Evolutionary conservation across 2,113 vertebrate species (phyloP).

Genomic region (Phylloscopus whistleri): DNA sequence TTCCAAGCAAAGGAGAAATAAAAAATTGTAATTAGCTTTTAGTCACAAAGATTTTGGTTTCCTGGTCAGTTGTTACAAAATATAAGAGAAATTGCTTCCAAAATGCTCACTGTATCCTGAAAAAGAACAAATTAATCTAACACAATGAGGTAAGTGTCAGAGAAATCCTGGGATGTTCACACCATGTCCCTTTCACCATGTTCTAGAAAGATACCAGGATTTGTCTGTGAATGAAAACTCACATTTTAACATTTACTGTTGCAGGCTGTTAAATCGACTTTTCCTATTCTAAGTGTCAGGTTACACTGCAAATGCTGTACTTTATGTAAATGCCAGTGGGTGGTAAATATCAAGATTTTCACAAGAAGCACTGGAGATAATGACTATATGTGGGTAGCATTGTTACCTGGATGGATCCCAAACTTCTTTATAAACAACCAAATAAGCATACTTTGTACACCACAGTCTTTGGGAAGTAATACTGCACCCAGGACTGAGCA

Average conservation of each 20-base stretch:
- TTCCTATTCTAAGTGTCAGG: not conserved
- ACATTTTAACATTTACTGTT: slow-evolving; percentile 20
- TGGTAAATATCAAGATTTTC: slow-evolving; percentile 18
- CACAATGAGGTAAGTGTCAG: not conserved
- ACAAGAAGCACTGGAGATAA: not conserved
- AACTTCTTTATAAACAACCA: not conserved
- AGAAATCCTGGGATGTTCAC: not conserved
- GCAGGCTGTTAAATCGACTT: not conserved
- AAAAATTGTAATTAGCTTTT: not conserved
- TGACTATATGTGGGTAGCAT: not conserved
- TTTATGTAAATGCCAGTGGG: not conserved
- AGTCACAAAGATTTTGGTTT: not conserved
- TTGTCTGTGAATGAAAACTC: not conserved
- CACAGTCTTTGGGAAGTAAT: not conserved
- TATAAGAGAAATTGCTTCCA: not conserved
- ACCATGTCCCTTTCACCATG: not conserved
- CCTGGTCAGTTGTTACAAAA: not conserved
- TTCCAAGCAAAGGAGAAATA: not conserved
- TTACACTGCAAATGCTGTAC: not conserved
- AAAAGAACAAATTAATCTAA: not conserved
- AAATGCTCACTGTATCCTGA: not conserved
- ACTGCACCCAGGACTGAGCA: not conserved
- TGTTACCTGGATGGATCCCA: not conserved
- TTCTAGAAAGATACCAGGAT: not conserved
- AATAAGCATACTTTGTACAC: not conserved